Conservation (phyloP, 2,113 vertebrate genomes). For the Misgurnus anguillicaudatus region DNA sequence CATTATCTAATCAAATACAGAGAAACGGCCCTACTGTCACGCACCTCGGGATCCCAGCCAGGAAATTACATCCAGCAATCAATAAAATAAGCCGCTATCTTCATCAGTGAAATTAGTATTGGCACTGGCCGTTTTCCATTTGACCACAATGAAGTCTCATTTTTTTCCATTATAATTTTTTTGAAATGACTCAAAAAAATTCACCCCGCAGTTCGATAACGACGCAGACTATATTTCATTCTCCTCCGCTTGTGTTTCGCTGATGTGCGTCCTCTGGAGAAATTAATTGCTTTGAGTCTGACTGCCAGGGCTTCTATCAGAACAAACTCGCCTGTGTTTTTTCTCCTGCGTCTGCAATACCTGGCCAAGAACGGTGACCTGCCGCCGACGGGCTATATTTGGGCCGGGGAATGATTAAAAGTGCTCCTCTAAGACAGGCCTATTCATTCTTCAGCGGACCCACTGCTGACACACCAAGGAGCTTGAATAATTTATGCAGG, state of each 20-base stretch:
- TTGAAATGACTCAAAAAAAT: conserved; percentile 29
- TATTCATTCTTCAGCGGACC: conserved; percentile 78
- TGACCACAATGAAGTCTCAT: conserved; percentile 67
- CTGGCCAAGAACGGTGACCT: conserved; percentile 55
- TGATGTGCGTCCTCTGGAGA: conserved; percentile 53
- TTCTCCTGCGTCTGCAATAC: conserved; percentile 45
- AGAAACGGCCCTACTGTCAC: conserved; percentile 61
- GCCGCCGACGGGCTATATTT: conserved; percentile 71
- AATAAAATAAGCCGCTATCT: conserved; percentile 68
- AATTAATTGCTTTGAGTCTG: conserved; percentile 46
- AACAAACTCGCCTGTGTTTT: conserved; percentile 44
- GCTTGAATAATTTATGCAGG: conserved; percentile 82
- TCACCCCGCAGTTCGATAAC: conserved; percentile 54
- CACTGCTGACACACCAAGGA: conserved; percentile 65
- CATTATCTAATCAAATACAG: conserved; percentile 70
- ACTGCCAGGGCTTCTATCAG: conserved; percentile 45
- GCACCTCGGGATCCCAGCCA: conserved; percentile 45
- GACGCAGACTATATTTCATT: conserved; percentile 57
- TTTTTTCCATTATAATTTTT: conserved; percentile 65
- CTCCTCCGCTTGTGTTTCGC: conserved; percentile 33
- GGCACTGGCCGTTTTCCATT: conserved; percentile 70
- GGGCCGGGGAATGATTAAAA: conserved; percentile 78
- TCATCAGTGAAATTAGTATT: conserved; percentile 74
- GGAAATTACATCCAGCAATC: conserved; percentile 62
- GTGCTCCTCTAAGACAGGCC: conserved; percentile 76